Evolutionary conservation across 1,140 invertebrate species (phyloP).

Genomic region (Archegozetes longisetosus): DNA sequence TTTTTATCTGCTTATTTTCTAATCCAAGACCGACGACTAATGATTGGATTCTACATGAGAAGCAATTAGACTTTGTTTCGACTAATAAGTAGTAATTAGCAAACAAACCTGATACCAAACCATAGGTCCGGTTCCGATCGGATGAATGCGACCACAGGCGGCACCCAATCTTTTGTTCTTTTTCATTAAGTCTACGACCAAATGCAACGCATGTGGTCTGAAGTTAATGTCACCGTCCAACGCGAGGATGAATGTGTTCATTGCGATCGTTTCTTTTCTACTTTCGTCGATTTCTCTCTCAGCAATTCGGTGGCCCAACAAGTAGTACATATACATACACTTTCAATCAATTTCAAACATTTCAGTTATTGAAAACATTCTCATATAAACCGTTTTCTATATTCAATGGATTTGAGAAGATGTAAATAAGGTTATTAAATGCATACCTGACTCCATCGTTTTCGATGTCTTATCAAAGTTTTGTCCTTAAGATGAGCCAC

Average conservation of each 20-base stretch:
- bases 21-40: no score
- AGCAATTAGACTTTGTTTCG: no score
- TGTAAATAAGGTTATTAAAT: neutral
- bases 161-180: slow-evolving; percentile 87
- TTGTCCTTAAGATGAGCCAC: slow-evolving; percentile 96
- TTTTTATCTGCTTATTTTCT: no score
- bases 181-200: slow-evolving; percentile 94
- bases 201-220: slow-evolving; percentile 78
- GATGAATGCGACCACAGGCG: slow-evolving; percentile 94
- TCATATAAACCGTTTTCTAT: neutral
- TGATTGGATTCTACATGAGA: no score
- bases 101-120: slow-evolving; percentile 70
- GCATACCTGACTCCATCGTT: slow-evolving; percentile 24
- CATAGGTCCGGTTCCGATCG: slow-evolving; percentile 91
- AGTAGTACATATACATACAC: slow-evolving; percentile 97
- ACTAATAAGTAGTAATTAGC: no score
- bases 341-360: slow-evolving; percentile 20
- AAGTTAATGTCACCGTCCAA: slow-evolving; percentile 97
- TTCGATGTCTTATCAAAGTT: slow-evolving; percentile 62
- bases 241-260: slow-evolving; percentile 91
- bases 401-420: slow-evolving; percentile 6
- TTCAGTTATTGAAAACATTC: neutral
- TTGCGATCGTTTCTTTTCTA: slow-evolving; percentile 82
- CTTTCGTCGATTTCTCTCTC: slow-evolving; percentile 81
- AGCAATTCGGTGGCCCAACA: slow-evolving; percentile 84